These are phyloP conservation scores for Vanessa atalanta DNA, from an alignment of 1,140 invertebrate species.

Conservation along the genomic window DNA sequence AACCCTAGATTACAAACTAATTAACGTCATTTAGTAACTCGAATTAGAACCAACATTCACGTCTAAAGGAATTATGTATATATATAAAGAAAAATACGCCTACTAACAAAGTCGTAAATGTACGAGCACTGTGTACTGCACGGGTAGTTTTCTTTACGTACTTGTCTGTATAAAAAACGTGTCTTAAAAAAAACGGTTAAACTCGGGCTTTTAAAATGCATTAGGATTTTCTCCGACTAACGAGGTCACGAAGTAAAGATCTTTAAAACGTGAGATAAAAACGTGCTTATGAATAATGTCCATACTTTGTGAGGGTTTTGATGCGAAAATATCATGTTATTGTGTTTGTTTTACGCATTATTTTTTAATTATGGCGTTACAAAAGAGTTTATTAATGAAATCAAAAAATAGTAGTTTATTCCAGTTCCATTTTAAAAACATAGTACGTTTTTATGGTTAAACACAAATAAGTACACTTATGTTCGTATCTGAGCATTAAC, in stretches of 20 bases:
- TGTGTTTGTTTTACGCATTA: too few relatives aligned
- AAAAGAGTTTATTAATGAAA: too few relatives aligned
- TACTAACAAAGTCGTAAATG: neutral
- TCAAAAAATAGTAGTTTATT: too few relatives aligned
- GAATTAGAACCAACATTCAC: conserved; percentile 32
- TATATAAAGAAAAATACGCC: conserved; percentile 8
- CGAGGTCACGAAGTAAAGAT: conserved; percentile 14
- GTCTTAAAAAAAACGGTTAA: neutral
- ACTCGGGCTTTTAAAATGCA: conserved; percentile 13
- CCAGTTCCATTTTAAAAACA: too few relatives aligned
- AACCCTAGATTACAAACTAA: conserved; percentile 14
- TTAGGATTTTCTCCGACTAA: conserved; percentile 16
- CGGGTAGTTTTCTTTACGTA: neutral
- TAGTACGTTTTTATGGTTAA: too few relatives aligned
- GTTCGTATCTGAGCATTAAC: neutral
- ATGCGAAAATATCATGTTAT: too few relatives aligned
- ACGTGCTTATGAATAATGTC: conserved; percentile 6
- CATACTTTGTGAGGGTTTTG: neutral
- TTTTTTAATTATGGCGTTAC: too few relatives aligned
- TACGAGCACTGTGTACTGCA: neutral
- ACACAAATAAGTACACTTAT: too few relatives aligned
- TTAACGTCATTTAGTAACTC: conserved; percentile 35
- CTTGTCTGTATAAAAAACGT: neutral
- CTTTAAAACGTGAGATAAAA: conserved; percentile 13
- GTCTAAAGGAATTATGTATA: neutral